Conservation (phyloP, 2,888 invertebrate species). For the Melikaiella ostensackeni region DNA sequence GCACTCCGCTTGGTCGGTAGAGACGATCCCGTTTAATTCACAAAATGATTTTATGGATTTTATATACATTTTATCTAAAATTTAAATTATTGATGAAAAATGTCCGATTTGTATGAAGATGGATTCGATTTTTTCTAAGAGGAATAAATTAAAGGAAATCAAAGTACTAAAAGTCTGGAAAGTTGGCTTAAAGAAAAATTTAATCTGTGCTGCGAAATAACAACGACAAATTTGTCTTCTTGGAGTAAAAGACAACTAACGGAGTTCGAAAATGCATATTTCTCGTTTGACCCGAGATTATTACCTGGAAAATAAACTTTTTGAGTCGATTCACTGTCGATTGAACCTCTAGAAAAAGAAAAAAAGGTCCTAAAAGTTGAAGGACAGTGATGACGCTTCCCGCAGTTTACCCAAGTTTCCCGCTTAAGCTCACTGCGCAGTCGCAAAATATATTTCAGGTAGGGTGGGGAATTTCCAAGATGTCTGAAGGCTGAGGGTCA, state of each 20-base stretch:
- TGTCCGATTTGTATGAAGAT: not conserved
- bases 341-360: not conserved
- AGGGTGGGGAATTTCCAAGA: too few relatives aligned
- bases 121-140: not conserved
- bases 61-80: not conserved
- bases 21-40: not conserved
- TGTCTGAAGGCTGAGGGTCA: too few relatives aligned
- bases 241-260: not conserved
- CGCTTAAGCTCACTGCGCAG: too few relatives aligned
- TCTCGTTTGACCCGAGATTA: not conserved
- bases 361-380: not conserved
- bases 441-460: too few relatives aligned
- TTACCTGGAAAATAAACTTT: not conserved
- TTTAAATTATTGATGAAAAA: not conserved
- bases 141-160: not conserved
- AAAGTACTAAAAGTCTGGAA: not conserved
- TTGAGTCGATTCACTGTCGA: accelerated
- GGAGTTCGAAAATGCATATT: not conserved
- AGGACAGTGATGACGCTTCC: not conserved
- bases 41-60: not conserved
- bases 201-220: not conserved
- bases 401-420: not conserved
- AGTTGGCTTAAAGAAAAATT: too few relatives aligned
- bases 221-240: not conserved
- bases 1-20: not conserved